Conservation (phyloP, 2,113 vertebrate genomes). For the Gracilinanus agilis region DNA sequence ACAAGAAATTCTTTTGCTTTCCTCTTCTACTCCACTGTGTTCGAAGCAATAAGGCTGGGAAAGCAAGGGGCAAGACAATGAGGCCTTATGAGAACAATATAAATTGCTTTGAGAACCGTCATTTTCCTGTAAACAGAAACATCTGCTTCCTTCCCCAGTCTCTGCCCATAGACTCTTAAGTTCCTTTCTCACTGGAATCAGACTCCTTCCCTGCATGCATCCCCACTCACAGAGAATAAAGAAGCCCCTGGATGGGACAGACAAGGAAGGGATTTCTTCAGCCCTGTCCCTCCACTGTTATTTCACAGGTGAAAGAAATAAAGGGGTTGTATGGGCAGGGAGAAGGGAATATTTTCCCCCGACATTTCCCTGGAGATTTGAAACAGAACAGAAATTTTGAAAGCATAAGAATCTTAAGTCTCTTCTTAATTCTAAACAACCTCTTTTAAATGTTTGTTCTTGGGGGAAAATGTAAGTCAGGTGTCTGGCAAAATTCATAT, state of each 20-base stretch:
- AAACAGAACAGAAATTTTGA: not conserved
- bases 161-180: not conserved
- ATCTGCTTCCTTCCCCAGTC: not conserved
- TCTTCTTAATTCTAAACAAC: constrained; percentile 15
- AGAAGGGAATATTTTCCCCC: not conserved
- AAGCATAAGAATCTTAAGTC: not conserved
- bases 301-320: not conserved
- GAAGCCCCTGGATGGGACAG: not conserved
- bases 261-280: not conserved
- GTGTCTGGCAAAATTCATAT: constrained; percentile 19
- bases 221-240: not conserved
- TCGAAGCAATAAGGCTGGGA: not conserved
- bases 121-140: constrained; percentile 30
- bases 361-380: not conserved
- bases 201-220: not conserved
- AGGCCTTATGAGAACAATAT: constrained; percentile 22
- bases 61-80: not conserved
- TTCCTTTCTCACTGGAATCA: not conserved
- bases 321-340: too few species aligned
- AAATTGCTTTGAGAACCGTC: constrained; percentile 9
- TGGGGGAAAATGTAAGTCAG: not conserved
- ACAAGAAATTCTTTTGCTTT: not conserved
- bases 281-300: not conserved
- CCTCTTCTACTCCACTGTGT: not conserved
- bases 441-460: constrained; percentile 9